phyloP scores from a whole-genome alignment of 1,140 invertebrate species.

The Mylabris phalerata region DNA sequence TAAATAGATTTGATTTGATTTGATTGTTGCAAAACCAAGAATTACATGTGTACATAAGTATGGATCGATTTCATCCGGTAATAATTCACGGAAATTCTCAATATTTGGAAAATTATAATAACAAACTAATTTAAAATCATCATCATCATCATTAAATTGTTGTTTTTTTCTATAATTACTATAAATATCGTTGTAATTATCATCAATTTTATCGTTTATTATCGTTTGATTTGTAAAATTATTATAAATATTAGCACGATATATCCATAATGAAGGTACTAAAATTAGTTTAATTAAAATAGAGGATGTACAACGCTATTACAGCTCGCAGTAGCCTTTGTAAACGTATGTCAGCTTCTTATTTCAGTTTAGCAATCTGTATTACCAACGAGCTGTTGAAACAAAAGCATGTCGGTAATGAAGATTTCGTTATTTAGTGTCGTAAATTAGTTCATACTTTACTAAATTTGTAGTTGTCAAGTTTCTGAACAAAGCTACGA shows the following conservation, averaged over 20 bases:
- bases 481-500: too few species aligned
- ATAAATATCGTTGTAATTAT: not conserved
- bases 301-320: too few species aligned
- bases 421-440: too few species aligned
- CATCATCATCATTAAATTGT: not conserved
- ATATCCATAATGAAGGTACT: constrained; percentile 4
- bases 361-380: too few species aligned
- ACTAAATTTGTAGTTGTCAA: too few species aligned
- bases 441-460: too few species aligned
- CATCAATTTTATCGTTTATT: not conserved
- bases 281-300: too few species aligned
- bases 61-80: constrained; percentile 54
- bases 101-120: constrained; percentile 55
- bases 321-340: too few species aligned
- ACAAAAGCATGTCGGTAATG: too few species aligned
- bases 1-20: constrained; percentile 48
- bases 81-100: constrained; percentile 40
- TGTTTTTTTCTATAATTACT: not conserved
- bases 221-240: not conserved
- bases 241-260: constrained; percentile 24
- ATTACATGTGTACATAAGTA: constrained; percentile 77
- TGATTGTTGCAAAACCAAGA: constrained; percentile 64
- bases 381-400: too few species aligned
- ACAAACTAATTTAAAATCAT: constrained; percentile 48
- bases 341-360: too few species aligned